Percentiles rank a stretch among this genome's conserved stretches.
phyloP scores from a whole-genome alignment of 1,140 invertebrate genomes.

The Palaemon carinicauda region DNA sequence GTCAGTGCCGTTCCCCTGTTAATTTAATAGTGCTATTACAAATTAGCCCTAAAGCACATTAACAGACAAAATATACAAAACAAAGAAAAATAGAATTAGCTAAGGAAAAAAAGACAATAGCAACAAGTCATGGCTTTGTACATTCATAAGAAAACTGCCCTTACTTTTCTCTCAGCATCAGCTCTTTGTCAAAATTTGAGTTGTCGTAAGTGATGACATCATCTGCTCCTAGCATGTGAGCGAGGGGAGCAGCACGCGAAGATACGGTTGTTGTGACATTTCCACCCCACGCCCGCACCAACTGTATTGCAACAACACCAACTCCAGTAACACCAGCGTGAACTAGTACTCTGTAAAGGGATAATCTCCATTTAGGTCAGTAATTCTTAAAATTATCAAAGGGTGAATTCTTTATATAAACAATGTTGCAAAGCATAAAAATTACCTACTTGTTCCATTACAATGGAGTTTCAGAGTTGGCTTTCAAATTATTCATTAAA shows the following conservation, averaged over 20 bases:
- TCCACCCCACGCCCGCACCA: constrained; percentile 75
- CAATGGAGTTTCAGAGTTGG: too few species aligned
- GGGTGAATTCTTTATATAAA: too few species aligned
- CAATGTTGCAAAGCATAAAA: too few species aligned
- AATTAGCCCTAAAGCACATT: too few species aligned
- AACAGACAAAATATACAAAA: too few species aligned
- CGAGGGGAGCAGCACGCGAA: constrained; percentile 67
- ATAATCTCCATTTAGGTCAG: neutral
- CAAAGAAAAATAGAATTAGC: too few species aligned
- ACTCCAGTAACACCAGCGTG: constrained; percentile 76
- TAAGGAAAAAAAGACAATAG: too few species aligned
- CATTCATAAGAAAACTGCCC: neutral
- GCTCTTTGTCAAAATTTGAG: constrained; percentile 59
- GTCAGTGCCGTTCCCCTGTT: too few species aligned
- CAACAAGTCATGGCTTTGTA: neutral
- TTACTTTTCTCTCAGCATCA: constrained; percentile 58
- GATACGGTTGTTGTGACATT: constrained; percentile 70
- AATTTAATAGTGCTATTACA: too few species aligned
- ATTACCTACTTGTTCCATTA: too few species aligned
- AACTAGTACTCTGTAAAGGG: constrained; percentile 71
- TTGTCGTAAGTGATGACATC: constrained; percentile 68
- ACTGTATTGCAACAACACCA: constrained; percentile 77
- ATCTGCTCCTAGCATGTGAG: constrained; percentile 70
- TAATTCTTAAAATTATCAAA: too few species aligned
- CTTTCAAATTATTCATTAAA: too few species aligned